These are phyloP conservation scores for Myrmecobius fasciatus DNA, from an alignment of 2,113 vertebrate genomes.

Conservation along the genomic window DNA sequence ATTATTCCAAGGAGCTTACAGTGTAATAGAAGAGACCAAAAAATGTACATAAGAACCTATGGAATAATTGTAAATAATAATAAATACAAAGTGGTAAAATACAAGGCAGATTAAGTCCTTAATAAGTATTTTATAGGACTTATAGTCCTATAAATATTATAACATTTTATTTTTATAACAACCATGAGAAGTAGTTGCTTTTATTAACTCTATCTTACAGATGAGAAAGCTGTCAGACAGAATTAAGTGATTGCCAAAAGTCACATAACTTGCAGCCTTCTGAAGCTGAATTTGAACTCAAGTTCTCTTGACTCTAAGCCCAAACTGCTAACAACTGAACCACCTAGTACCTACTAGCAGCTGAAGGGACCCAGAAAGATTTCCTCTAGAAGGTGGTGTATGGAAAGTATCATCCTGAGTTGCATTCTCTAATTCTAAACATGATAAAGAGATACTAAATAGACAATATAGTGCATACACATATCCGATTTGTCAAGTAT, in stretches of 20 bases:
- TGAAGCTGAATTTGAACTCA: background rate
- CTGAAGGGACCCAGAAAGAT: background rate
- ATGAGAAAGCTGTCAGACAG: background rate
- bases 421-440: background rate
- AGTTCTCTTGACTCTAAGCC: background rate
- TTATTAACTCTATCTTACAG: background rate
- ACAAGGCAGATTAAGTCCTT: background rate
- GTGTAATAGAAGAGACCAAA: background rate
- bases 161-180: background rate
- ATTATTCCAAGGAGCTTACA: background rate
- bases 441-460: background rate
- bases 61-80: background rate
- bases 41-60: background rate
- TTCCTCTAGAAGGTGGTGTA: background rate
- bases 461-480: no score
- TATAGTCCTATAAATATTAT: background rate
- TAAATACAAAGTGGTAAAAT: background rate
- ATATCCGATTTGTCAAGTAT: no score
- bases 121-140: background rate
- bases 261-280: background rate
- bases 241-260: background rate
- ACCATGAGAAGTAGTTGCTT: background rate
- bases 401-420: background rate
- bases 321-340: background rate
- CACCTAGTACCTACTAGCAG: background rate